A percentile compares a stretch with the other conserved stretches of the same genome.
phyloP scores from a whole-genome alignment of 1,140 invertebrate species.

The Cotesia chilonis region DNA sequence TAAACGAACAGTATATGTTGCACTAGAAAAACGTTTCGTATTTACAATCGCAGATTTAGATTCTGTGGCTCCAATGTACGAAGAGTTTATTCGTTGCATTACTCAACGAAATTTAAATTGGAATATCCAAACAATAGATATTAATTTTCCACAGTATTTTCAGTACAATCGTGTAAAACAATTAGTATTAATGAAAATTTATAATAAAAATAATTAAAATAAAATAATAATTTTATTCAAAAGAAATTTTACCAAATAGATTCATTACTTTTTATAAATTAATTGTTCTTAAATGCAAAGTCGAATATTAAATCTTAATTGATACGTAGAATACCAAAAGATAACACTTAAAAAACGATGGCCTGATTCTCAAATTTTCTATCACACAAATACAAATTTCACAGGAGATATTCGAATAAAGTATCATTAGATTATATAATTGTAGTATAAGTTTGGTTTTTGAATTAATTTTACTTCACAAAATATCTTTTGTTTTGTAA shows the following conservation, averaged over 20 bases:
- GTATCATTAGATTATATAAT: too few relatives aligned
- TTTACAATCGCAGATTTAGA: conserved; percentile 84
- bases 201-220: conserved; percentile 35
- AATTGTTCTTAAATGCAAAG: not conserved
- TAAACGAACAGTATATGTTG: conserved; percentile 76
- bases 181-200: conserved; percentile 78
- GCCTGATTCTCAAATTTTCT: too few relatives aligned
- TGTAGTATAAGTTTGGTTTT: too few relatives aligned
- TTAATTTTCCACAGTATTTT: conserved; percentile 85
- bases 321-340: too few relatives aligned
- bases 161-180: conserved; percentile 81
- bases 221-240: not conserved
- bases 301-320: conserved; percentile 14
- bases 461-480: too few relatives aligned
- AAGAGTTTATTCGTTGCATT: conserved; percentile 77
- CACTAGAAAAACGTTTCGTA: conserved; percentile 87
- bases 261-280: too few relatives aligned
- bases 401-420: too few relatives aligned
- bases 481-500: too few relatives aligned
- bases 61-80: conserved; percentile 83
- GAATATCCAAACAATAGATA: conserved; percentile 70
- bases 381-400: too few relatives aligned
- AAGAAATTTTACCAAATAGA: not conserved
- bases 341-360: too few relatives aligned
- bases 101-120: conserved; percentile 65